Percentiles rank a stretch among this genome's conserved stretches.
phyloP scores from a whole-genome alignment of 2,113 vertebrate species.

The Elephantulus edwardii region DNA sequence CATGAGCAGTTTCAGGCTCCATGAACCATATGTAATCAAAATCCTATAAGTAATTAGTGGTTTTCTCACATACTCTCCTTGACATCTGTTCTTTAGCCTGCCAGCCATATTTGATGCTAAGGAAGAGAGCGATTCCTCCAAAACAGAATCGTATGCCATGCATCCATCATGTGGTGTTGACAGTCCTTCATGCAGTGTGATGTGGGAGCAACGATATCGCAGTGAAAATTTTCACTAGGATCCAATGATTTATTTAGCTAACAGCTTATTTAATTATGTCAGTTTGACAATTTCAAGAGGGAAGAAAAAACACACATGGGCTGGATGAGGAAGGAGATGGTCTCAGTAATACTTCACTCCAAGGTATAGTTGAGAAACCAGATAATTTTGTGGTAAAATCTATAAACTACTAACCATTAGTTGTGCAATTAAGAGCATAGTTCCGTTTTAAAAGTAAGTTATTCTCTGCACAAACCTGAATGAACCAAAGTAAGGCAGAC shows the following conservation, averaged over 20 bases:
- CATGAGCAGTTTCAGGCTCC: constrained; percentile 13
- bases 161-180: constrained; percentile 62
- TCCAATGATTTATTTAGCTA: constrained; percentile 78
- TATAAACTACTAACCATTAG: not conserved
- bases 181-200: constrained; percentile 62
- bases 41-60: constrained; percentile 28
- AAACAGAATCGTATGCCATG: constrained; percentile 53
- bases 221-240: constrained; percentile 62
- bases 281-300: constrained; percentile 73
- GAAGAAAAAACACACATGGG: constrained; percentile 70
- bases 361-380: constrained; percentile 5
- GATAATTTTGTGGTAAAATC: constrained; percentile 38
- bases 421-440: not conserved
- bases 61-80: constrained; percentile 57
- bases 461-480: not conserved
- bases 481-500: not conserved
- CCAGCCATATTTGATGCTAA: constrained; percentile 54
- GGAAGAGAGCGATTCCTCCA: constrained; percentile 56
- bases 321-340: constrained; percentile 25
- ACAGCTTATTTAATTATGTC: constrained; percentile 78
- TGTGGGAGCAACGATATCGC: constrained; percentile 59
- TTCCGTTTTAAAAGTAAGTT: not conserved
- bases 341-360: constrained; percentile 25
- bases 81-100: constrained; percentile 70
- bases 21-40: constrained; percentile 7